These are phyloP conservation scores for Lapara coniferarum DNA, from an alignment of 2,888 invertebrate species.

Conservation along the genomic window DNA sequence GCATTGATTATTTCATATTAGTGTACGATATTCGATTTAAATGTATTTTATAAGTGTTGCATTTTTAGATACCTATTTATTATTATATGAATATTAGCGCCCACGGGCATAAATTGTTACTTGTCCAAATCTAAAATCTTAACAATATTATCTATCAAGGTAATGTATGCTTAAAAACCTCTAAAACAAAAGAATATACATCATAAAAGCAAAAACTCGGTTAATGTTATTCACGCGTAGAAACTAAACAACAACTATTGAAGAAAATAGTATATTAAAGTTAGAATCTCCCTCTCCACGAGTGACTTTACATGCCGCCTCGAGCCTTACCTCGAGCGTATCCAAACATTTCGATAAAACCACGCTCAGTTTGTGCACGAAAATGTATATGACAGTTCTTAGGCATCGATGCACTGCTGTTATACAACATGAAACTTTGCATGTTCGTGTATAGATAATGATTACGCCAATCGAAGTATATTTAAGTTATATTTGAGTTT, in stretches of 20 bases:
- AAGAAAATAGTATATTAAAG: slow-evolving; percentile 38
- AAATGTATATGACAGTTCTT: slow-evolving; percentile 47
- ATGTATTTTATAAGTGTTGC: too few relatives aligned
- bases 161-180: background rate
- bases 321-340: slow-evolving; percentile 46
- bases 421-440: slow-evolving; percentile 22
- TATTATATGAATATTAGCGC: too few relatives aligned
- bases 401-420: slow-evolving; percentile 35
- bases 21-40: too few relatives aligned
- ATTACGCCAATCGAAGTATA: background rate
- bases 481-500: background rate
- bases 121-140: too few relatives aligned
- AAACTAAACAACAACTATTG: slow-evolving; percentile 17
- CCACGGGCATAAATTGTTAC: background rate
- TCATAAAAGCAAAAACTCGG: background rate
- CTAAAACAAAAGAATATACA: background rate
- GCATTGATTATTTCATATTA: too few relatives aligned
- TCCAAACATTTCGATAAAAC: slow-evolving; percentile 52
- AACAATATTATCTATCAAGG: too few relatives aligned
- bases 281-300: slow-evolving; percentile 46
- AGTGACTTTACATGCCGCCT: slow-evolving; percentile 42
- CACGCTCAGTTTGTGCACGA: slow-evolving; percentile 40
- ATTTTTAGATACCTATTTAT: too few relatives aligned
- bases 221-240: slow-evolving; percentile 40
- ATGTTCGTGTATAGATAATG: slow-evolving; percentile 1